Percentiles rank a stretch among this genome's conserved stretches.
These are phyloP conservation scores for Ceratina japonica DNA, from an alignment of 1,140 invertebrate species.

Conservation along the genomic window DNA sequence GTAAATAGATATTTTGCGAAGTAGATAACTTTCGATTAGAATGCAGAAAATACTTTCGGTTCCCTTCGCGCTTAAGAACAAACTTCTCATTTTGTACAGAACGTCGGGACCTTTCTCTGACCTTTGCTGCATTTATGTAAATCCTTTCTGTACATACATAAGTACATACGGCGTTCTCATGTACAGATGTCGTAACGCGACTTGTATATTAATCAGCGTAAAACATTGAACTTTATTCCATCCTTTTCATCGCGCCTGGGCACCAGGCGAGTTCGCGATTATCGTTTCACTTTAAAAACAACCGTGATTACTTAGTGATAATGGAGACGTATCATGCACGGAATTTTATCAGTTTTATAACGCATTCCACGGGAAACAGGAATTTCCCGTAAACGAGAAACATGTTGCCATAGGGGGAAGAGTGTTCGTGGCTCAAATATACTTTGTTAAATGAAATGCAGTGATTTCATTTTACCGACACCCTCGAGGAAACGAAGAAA, in stretches of 20 bases:
- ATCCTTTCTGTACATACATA: conserved; percentile 1
- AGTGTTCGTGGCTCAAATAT: background rate
- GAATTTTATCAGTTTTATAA: conserved; percentile 10
- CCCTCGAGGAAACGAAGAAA: conserved; percentile 9
- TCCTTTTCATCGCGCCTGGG: background rate
- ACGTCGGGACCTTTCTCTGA: background rate
- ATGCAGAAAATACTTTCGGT: background rate
- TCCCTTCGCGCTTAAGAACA: background rate
- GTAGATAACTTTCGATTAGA: background rate
- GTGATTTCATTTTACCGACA: background rate
- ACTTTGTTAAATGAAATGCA: conserved; percentile 13
- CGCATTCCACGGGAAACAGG: background rate
- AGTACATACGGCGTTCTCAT: background rate
- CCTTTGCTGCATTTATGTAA: conserved; percentile 34
- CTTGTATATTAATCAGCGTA: conserved; percentile 1
- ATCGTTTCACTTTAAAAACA: background rate
- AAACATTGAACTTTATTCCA: conserved; percentile 16
- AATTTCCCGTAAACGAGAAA: background rate
- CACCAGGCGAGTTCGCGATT: background rate
- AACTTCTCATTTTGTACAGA: background rate
- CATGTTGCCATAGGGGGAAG: conserved; percentile 23
- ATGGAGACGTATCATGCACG: background rate
- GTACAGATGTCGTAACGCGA: conserved; percentile 4
- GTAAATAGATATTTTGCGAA: conserved; percentile 33
- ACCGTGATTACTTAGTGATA: conserved; percentile 2